Evolutionary conservation across 2,113 vertebrate species (phyloP).

Genomic region (Pseudonaja textilis): DNA sequence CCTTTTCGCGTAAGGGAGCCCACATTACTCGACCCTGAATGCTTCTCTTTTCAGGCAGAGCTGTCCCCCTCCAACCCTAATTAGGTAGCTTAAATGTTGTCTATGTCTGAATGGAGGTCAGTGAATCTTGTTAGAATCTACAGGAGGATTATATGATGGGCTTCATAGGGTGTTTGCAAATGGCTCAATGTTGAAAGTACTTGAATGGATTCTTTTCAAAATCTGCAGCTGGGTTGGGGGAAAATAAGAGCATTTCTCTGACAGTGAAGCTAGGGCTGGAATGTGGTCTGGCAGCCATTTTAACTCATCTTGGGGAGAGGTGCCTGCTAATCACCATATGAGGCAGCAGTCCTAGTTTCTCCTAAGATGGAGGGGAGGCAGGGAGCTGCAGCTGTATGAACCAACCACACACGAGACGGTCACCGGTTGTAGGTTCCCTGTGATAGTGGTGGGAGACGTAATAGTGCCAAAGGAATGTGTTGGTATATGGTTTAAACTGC

Average conservation of each 20-base stretch:
- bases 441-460: not conserved
- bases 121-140: not conserved
- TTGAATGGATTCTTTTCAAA: not conserved
- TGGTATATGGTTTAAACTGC: not conserved
- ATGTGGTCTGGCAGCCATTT: constrained; percentile 54
- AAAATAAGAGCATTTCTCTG: not conserved
- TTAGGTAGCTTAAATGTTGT: not conserved
- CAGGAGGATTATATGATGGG: not conserved
- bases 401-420: not conserved
- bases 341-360: not conserved
- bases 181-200: not conserved
- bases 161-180: not conserved
- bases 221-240: not conserved
- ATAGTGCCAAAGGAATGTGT: not conserved
- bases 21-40: not conserved
- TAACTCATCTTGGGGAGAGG: not conserved
- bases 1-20: not conserved
- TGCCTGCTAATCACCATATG: not conserved
- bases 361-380: not conserved
- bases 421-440: no score
- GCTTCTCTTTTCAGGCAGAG: not conserved
- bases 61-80: not conserved
- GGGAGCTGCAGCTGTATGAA: not conserved
- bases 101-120: not conserved
- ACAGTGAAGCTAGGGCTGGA: not conserved